phyloP scores from a whole-genome alignment of 1,140 invertebrate species.

The Acromyrmex charruanus region DNA sequence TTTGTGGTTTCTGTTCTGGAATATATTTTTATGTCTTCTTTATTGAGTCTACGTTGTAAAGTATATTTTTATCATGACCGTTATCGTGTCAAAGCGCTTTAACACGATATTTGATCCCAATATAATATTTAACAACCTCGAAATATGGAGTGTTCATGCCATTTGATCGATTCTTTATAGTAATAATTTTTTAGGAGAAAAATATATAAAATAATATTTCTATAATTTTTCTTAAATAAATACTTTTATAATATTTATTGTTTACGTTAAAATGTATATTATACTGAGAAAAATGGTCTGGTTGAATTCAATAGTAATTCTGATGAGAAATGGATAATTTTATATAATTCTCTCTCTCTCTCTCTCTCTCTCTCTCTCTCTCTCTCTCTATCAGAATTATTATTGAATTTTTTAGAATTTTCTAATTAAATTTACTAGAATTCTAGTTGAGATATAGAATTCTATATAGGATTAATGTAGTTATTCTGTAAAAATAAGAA shows the following conservation, averaged over 20 bases:
- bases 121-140: neutral
- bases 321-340: too few species aligned
- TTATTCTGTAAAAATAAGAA: too few species aligned
- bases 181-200: neutral
- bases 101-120: neutral
- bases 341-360: too few species aligned
- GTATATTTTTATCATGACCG: slow-evolving; percentile 3
- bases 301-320: too few species aligned
- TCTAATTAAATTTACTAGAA: too few species aligned
- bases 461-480: too few species aligned
- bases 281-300: too few species aligned
- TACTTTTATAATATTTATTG: neutral
- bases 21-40: neutral
- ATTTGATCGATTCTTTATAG: slow-evolving; percentile 3
- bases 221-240: slow-evolving; percentile 10
- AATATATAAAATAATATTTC: neutral
- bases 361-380: too few species aligned
- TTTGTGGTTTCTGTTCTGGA: neutral
- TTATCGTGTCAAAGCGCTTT: neutral
- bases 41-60: neutral
- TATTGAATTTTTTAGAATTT: too few species aligned
- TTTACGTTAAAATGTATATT: neutral
- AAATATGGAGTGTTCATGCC: neutral
- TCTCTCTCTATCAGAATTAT: too few species aligned
- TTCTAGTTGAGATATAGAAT: too few species aligned